Percentiles rank a stretch among this genome's conserved stretches.
Conservation (phyloP, 2,113 vertebrate species). For the Aspiorhynchus laticeps region DNA sequence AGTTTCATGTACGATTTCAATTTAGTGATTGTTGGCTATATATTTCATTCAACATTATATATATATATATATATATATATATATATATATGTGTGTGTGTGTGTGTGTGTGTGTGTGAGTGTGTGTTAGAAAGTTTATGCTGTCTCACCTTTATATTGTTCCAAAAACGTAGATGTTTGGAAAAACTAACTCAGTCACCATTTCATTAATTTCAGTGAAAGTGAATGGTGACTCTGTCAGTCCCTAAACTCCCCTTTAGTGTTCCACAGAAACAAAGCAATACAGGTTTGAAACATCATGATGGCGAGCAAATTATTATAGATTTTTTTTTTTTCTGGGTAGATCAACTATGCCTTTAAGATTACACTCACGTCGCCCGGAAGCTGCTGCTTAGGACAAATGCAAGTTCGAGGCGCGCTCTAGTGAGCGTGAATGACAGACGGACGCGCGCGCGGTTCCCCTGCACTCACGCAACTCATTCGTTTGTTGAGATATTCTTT, state of each 20-base stretch:
- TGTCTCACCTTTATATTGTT: neutral
- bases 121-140: too few species aligned
- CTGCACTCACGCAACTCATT: neutral
- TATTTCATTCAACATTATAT: neutral
- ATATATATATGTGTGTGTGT: too few species aligned
- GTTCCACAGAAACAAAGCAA: neutral
- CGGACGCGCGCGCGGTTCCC: neutral
- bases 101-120: too few species aligned
- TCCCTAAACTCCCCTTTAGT: neutral
- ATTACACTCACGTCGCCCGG: slow-evolving; percentile 54
- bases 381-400: slow-evolving; percentile 41
- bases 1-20: neutral
- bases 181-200: neutral
- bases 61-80: too few species aligned
- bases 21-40: neutral
- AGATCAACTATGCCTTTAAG: slow-evolving; percentile 49
- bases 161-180: neutral
- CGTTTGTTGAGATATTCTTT: slow-evolving; percentile 22
- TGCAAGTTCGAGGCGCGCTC: slow-evolving; percentile 25
- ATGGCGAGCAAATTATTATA: neutral
- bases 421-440: slow-evolving; percentile 40
- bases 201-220: neutral
- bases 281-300: neutral
- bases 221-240: neutral
- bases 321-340: neutral